Conservation (phyloP, 2,797 vertebrate genomes). For the Discoglossus pictus region DNA sequence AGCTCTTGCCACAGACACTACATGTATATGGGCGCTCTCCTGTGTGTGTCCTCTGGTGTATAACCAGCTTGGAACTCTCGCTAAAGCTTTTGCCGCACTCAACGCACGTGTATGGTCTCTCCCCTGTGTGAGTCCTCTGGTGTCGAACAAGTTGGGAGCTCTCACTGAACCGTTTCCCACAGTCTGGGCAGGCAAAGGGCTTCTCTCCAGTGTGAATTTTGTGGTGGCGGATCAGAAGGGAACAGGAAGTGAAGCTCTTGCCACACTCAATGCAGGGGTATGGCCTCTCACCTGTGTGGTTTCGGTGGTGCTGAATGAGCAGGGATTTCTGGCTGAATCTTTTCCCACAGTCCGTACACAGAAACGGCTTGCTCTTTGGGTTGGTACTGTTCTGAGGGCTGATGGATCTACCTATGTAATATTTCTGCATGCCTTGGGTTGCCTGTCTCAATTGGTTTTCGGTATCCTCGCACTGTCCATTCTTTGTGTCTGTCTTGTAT, state of each 20-base stretch:
- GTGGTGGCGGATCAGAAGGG: conserved; percentile 39
- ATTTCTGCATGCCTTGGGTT: neutral
- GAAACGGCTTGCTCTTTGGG: conserved; percentile 26
- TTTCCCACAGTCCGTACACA: conserved; percentile 37
- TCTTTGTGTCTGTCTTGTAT: neutral
- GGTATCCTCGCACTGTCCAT: neutral
- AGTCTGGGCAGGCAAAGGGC: conserved; percentile 34
- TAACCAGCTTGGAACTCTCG: conserved; percentile 46
- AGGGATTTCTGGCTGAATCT: conserved; percentile 45
- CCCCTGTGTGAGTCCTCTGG: conserved; percentile 38
- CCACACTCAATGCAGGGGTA: conserved; percentile 36
- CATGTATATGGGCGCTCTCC: conserved; percentile 40
- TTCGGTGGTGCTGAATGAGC: conserved; percentile 43
- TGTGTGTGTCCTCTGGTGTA: conserved; percentile 45
- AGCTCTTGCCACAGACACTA: conserved; percentile 39
- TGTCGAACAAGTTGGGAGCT: conserved; percentile 42
- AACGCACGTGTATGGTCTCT: conserved; percentile 37
- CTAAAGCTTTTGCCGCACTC: conserved; percentile 48
- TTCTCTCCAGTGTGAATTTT: conserved; percentile 47
- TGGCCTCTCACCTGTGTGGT: conserved; percentile 42
- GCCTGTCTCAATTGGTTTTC: neutral
- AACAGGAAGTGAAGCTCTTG: conserved; percentile 45
- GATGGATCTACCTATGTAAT: too few relatives aligned
- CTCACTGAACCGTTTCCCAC: conserved; percentile 40
- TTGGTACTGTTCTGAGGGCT: conserved; percentile 6